Conservation (phyloP, 2,888 invertebrate species). For the Caradrina kadenii region DNA sequence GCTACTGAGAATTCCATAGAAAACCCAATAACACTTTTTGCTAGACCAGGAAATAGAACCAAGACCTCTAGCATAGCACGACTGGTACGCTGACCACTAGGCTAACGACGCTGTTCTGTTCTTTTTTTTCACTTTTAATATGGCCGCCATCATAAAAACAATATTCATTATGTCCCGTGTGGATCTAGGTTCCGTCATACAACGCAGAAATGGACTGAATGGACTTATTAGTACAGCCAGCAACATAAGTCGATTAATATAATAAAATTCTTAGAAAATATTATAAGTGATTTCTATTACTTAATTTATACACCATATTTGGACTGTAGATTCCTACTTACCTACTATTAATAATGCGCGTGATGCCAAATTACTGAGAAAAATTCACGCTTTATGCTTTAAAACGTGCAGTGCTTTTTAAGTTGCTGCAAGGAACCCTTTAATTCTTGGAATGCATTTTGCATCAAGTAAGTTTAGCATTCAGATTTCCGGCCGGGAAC, state of each 20-base stretch:
- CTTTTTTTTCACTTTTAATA: too few species aligned
- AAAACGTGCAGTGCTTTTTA: slow-evolving; percentile 47
- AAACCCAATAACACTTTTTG: too few species aligned
- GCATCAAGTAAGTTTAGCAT: slow-evolving; percentile 11
- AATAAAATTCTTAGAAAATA: neutral
- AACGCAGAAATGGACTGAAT: too few species aligned
- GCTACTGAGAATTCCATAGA: too few species aligned
- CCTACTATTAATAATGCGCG: slow-evolving; percentile 16
- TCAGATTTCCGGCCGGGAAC: slow-evolving; percentile 31
- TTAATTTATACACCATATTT: neutral
- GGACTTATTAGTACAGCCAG: neutral
- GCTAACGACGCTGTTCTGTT: too few species aligned
- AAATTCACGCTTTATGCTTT: slow-evolving; percentile 31
- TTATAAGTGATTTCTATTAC: neutral
- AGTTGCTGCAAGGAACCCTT: slow-evolving; percentile 13
- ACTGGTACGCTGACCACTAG: too few species aligned
- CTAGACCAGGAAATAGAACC: too few species aligned
- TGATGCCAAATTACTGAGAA: slow-evolving; percentile 44
- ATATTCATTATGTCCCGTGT: too few species aligned
- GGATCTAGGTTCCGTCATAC: too few species aligned
- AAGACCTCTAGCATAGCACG: too few species aligned
- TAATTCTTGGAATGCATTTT: slow-evolving; percentile 47
- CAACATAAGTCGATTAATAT: neutral
- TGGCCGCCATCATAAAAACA: too few species aligned
- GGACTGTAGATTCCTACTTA: neutral